These are phyloP conservation scores for Aphelinus certus DNA, from an alignment of 1,140 invertebrate species.

Conservation along the genomic window DNA sequence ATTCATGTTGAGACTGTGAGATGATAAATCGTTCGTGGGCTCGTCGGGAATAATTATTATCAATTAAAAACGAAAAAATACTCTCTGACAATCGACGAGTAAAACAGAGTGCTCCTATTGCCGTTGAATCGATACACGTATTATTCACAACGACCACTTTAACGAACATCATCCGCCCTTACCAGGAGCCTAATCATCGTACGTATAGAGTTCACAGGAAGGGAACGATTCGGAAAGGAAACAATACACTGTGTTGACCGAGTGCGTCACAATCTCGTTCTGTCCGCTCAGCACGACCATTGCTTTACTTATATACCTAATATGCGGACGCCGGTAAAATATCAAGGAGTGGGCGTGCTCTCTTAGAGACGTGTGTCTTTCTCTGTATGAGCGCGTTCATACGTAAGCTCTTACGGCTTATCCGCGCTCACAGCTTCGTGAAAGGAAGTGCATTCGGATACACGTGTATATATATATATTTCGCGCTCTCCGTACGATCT, in stretches of 20 bases:
- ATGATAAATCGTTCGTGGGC: too few relatives aligned
- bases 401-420: too few relatives aligned
- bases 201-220: background rate
- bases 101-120: background rate
- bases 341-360: conserved; percentile 20
- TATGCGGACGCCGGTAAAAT: conserved; percentile 7
- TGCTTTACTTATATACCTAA: conserved; percentile 33
- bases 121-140: too few relatives aligned
- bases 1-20: too few relatives aligned
- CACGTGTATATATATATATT: too few relatives aligned
- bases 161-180: conserved; percentile 20
- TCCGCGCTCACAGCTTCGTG: conserved; percentile 19
- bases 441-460: conserved; percentile 31
- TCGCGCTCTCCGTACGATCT: background rate
- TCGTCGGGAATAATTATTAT: background rate
- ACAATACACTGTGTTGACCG: background rate
- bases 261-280: background rate
- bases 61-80: background rate
- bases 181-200: conserved; percentile 39
- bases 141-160: background rate
- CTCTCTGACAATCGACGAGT: background rate
- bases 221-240: background rate
- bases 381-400: background rate
- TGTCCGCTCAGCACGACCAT: background rate
- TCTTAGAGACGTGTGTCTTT: background rate